Base-by-base conservation (phyloP, 2,888 invertebrate species). In the Diadegma fenestrale region DNA sequence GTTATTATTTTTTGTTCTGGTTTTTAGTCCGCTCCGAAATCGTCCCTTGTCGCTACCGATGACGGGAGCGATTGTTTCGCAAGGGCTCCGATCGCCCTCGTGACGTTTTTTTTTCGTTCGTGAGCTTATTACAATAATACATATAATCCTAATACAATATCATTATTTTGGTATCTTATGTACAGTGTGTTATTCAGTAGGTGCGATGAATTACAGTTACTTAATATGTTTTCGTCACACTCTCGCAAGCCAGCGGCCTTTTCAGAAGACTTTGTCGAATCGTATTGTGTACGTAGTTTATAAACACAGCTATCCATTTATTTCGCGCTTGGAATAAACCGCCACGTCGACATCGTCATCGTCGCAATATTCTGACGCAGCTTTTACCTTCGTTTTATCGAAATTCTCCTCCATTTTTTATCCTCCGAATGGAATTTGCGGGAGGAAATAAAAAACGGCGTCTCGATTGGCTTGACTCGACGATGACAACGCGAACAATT, bases 101-200 rank as follows among this genome's bases (percentile, higher is more conserved):
- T n/a, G n/a, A n/a, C n/a, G n/a, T n/a, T n/a, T n/a, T n/a, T n/a
- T n/a, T n/a, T n/a, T 89, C 43, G n/a, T 63, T 54, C 45, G 90
- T 90, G 89, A 90, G 89, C 90, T 89, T 90, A 88, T 88, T 88
- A 89, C 90, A 81, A 87, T 87, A 87, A 87, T 89, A 89, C 80
- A 89, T 90, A 90, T 90, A 58, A 19, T 78, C 87, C 91, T 91
- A 92, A 90, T 92, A 91, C 91, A 90, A 90, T 92, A 90, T 90
- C 88, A 86, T 89, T 89, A 90, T 90, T 91, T 90, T 90, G 90
- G 90, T 91, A 90, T 90, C 85, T 90, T 91, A 91, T 91, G 86
- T 91, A 91, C 91, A 91, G 83, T 83, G 81, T 81, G 48, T 76
- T 80, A 87, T 86, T 86, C 86, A 86, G 87, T 86, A 84, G 85